A percentile compares a stretch with the other conserved stretches of the same genome.
These are phyloP conservation scores for Myotis daubentonii DNA, from an alignment of 2,797 vertebrate genomes.

Conservation along the genomic window DNA sequence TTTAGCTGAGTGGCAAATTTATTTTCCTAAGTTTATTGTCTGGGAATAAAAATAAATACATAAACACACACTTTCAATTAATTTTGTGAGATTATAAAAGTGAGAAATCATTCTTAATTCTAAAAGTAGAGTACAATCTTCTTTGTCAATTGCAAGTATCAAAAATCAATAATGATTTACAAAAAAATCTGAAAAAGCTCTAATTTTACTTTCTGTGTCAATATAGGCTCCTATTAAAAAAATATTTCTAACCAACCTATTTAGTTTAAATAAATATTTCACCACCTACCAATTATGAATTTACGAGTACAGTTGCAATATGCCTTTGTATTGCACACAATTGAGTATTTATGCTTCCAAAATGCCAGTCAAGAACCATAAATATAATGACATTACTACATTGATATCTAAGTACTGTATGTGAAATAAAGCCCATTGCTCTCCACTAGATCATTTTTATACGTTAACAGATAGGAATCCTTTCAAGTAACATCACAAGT, in stretches of 20 bases:
- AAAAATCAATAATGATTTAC: conserved; percentile 25
- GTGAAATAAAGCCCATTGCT: neutral
- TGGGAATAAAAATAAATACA: neutral
- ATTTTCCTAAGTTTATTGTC: conserved; percentile 24
- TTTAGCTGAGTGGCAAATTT: neutral
- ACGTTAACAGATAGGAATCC: neutral
- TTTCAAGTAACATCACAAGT: neutral
- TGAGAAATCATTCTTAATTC: neutral
- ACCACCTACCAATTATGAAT: neutral
- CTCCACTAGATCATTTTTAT: neutral
- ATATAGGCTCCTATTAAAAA: neutral
- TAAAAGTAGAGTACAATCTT: neutral
- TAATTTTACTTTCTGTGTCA: neutral
- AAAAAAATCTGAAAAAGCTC: conserved; percentile 38
- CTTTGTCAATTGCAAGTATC: neutral
- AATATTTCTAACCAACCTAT: neutral
- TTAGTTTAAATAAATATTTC: neutral
- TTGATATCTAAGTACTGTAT: neutral
- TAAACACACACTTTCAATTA: neutral
- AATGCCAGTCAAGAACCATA: neutral
- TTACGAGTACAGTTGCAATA: neutral
- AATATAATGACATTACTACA: neutral
- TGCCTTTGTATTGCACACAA: neutral
- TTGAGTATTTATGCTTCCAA: neutral
- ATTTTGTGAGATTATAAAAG: neutral